A percentile compares a stretch with the other conserved stretches of the same genome.
Evolutionary conservation across 2,113 vertebrate genomes (phyloP).

Genomic region (Pristiophorus japonicus): DNA sequence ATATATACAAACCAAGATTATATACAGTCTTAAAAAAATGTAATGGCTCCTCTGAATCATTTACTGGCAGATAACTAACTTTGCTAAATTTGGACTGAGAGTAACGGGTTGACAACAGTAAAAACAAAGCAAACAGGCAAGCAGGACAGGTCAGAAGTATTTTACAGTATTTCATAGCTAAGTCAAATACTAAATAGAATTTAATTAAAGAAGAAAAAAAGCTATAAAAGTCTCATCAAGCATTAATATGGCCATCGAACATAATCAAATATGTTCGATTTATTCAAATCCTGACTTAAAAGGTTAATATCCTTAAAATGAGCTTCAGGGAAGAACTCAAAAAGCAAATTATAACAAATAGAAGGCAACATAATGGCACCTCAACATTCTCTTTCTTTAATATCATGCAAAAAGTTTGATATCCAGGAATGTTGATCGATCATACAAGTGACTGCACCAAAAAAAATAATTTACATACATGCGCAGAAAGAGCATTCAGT

Average conservation of each 20-base stretch:
- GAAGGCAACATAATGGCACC: too few relatives aligned
- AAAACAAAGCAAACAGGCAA: neutral
- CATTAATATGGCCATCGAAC: too few relatives aligned
- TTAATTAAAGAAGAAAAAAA: too few relatives aligned
- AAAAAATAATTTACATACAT: neutral
- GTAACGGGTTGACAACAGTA: neutral
- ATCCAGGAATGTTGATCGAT: neutral
- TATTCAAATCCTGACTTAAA: too few relatives aligned
- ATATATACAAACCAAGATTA: neutral
- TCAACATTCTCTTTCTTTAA: too few relatives aligned
- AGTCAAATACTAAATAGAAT: neutral
- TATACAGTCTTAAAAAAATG: too few relatives aligned
- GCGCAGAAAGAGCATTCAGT: neutral
- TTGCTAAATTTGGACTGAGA: neutral
- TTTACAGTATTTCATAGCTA: neutral
- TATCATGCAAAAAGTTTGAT: too few relatives aligned
- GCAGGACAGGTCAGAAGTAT: neutral
- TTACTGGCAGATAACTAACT: neutral
- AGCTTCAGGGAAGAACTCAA: neutral
- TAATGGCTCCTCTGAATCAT: neutral
- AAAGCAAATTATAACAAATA: neutral
- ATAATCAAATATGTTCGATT: too few relatives aligned
- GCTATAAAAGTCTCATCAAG: too few relatives aligned
- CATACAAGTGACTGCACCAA: neutral
- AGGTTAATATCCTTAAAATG: neutral